phyloP scores from a whole-genome alignment of 2,797 vertebrate genomes.

The Nyctalus aviator region DNA sequence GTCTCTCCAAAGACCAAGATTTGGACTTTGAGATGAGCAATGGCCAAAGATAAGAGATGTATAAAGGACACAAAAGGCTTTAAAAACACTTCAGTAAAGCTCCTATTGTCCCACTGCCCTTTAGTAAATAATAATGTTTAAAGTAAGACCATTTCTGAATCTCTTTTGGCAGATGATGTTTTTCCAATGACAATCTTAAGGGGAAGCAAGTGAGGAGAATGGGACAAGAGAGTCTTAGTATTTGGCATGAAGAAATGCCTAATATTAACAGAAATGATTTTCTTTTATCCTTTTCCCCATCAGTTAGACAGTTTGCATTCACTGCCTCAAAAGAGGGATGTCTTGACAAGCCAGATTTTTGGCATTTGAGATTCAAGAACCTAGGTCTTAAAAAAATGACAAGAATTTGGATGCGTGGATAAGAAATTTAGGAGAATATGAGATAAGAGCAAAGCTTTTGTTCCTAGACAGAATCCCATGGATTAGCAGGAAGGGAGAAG shows the following conservation, averaged over 20 bases:
- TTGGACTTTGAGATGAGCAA: not conserved
- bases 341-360: not conserved
- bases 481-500: not conserved
- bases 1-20: constrained; percentile 19
- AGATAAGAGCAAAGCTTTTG: not conserved
- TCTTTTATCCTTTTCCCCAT: not conserved
- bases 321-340: not conserved
- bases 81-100: not conserved
- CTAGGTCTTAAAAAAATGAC: not conserved
- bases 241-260: not conserved
- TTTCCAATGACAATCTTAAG: not conserved
- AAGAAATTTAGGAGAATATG: not conserved
- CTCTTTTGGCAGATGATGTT: not conserved
- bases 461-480: not conserved
- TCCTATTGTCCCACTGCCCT: not conserved
- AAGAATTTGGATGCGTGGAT: not conserved
- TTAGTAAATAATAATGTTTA: not conserved
- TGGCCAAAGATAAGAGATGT: not conserved
- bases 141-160: not conserved
- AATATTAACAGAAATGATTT: not conserved
- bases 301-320: not conserved
- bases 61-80: not conserved
- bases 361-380: not conserved
- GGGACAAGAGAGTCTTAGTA: not conserved
- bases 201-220: not conserved